Percentiles rank a stretch among this genome's conserved stretches.
phyloP scores from a whole-genome alignment of 1,140 invertebrate species.

The Zaprionus kolodkinae region DNA sequence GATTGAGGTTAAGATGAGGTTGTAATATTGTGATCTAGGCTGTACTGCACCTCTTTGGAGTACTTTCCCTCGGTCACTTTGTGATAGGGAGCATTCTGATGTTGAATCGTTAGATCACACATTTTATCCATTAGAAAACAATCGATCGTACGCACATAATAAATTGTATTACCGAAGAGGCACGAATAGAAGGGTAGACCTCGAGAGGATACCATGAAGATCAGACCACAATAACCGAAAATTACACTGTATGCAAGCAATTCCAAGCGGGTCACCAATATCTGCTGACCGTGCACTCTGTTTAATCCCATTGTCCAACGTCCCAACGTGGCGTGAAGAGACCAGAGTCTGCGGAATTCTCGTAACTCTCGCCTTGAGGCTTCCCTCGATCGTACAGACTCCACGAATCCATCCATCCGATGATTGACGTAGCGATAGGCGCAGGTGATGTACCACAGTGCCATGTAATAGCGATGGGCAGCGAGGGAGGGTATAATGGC shows the following conservation, averaged over 20 bases:
- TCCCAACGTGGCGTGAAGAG: too few relatives aligned
- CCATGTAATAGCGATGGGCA: constrained; percentile 49
- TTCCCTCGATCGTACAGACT: not conserved
- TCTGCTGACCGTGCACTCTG: too few relatives aligned
- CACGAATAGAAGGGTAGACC: too few relatives aligned
- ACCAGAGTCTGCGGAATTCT: too few relatives aligned
- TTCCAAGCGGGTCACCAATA: too few relatives aligned
- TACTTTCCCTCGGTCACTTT: constrained; percentile 34
- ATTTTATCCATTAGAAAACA: constrained; percentile 3
- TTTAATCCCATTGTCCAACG: too few relatives aligned
- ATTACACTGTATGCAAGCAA: too few relatives aligned
- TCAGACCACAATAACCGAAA: too few relatives aligned
- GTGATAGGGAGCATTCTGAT: constrained; percentile 35
- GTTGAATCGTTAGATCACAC: constrained; percentile 44
- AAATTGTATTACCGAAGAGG: too few relatives aligned
- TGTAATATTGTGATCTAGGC: not conserved
- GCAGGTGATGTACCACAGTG: constrained; percentile 50
- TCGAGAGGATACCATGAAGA: too few relatives aligned
- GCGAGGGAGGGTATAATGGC: constrained; percentile 36
- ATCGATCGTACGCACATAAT: too few relatives aligned
- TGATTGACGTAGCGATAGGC: constrained; percentile 47
- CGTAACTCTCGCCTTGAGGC: not conserved
- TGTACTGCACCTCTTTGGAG: constrained; percentile 43
- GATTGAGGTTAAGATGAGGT: not conserved
- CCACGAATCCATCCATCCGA: constrained; percentile 17